Base-by-base conservation (phyloP, 2,797 vertebrate species). In the Chelidonichthys spinosus region DNA sequence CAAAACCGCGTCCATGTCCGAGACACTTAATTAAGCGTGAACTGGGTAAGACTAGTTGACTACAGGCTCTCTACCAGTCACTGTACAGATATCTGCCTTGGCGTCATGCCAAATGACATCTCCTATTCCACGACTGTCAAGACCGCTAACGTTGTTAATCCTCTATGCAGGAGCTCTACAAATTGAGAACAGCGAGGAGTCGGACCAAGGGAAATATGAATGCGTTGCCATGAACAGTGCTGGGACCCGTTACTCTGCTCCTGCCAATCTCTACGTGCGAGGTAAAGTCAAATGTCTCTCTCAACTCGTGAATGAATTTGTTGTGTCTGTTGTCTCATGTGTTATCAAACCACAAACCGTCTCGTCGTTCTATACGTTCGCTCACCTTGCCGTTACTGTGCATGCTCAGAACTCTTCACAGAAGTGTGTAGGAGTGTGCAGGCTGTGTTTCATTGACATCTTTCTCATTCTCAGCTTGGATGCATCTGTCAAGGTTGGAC, bases 191-290 rank as follows among this genome's bases (percentile, higher is more conserved):
- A 95, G 94, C 55, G 93, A 95, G 66, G 94, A 95, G 88, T 92
- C 92, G 0, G 94, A 95, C 92, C 94, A 95, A 87, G 94, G 94
- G 68, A 95, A 95, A 81, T 95, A 95, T 7, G 94, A 95, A 83
- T 95, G 94, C 33, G 90, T 95, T n/a, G 94, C 94, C 81, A 92
- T 90, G 85, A 95, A 95, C 92, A 94, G 92, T 7, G 94, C 94
- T 2, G 94, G 94, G 71, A 95, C 94, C 4, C 94, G 94, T 14
- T 95, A 95, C 88, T 95, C 94, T 0, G 88, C 94, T 64, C 94
- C 94, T 42, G 94, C 94, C 87, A 95, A 95, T 88, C 94, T 95
- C 87, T 95, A 95, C 75, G 94, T 95, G 52, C 90, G 94, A 94
- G 94, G 94, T 95, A 94, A 93, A 83, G 65, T 85, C 74, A 39